These are phyloP conservation scores for Xanthia togata DNA, from an alignment of 2,888 invertebrate species.

Conservation along the genomic window DNA sequence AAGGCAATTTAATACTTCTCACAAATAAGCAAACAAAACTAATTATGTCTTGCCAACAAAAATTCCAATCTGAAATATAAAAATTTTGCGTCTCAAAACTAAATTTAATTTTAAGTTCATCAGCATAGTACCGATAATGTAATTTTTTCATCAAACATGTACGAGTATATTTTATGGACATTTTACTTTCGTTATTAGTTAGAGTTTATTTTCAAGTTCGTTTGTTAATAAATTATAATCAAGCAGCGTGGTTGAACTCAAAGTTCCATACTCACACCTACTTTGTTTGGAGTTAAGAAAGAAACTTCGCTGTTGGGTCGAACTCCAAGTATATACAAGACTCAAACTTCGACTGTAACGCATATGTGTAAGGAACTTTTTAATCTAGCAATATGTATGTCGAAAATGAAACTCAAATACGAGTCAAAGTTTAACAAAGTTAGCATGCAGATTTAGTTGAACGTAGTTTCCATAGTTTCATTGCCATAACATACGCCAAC, in stretches of 20 bases:
- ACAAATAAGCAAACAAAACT: conserved; percentile 31
- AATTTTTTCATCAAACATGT: conserved; percentile 35
- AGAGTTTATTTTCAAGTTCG: conserved; percentile 48
- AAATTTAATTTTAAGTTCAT: conserved; percentile 49
- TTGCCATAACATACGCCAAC: background rate
- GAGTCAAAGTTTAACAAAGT: conserved; percentile 35
- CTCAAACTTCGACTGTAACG: conserved; percentile 26
- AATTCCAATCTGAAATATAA: conserved; percentile 38
- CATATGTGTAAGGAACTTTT: conserved; percentile 45
- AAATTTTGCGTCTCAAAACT: conserved; percentile 26
- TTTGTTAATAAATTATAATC: conserved; percentile 62
- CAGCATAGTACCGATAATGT: conserved; percentile 1
- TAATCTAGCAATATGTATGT: conserved; percentile 48
- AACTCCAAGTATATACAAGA: conserved; percentile 21
- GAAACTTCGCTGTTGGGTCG: conserved; percentile 39
- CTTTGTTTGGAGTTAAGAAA: conserved; percentile 55
- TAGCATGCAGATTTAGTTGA: conserved; percentile 39
- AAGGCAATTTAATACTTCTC: conserved; percentile 21
- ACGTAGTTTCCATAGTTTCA: conserved; percentile 14
- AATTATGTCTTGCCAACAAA: conserved; percentile 40
- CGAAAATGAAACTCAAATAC: conserved; percentile 44
- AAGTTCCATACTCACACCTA: conserved; percentile 49
- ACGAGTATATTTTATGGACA: conserved; percentile 21
- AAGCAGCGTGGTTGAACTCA: conserved; percentile 37
- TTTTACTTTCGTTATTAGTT: conserved; percentile 31